phyloP scores from a whole-genome alignment of 2,888 invertebrate species.

The Eucera pruinosa region DNA sequence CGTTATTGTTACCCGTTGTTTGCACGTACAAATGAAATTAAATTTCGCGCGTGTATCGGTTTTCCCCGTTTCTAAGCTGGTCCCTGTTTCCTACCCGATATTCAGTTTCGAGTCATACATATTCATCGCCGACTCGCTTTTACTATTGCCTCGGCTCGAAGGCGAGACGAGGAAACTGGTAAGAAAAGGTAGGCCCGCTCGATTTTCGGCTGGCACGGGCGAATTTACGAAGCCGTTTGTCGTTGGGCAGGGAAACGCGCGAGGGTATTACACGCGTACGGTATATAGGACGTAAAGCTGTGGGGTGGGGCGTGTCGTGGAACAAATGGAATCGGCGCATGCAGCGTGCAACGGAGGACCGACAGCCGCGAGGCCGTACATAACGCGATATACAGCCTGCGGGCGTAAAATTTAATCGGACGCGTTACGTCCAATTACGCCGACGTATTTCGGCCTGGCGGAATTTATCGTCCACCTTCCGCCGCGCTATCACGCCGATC shows the following conservation, averaged over 20 bases:
- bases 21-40: too few relatives aligned
- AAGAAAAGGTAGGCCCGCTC: too few relatives aligned
- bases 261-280: not conserved
- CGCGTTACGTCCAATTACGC: slow-evolving; percentile 67
- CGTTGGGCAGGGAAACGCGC: not conserved
- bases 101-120: not conserved
- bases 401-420: slow-evolving; percentile 68
- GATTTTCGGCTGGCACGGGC: not conserved
- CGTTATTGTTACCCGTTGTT: too few relatives aligned
- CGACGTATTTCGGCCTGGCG: slow-evolving; percentile 48
- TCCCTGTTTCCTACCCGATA: not conserved
- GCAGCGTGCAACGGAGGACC: slow-evolving; percentile 24
- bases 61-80: too few relatives aligned
- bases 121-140: not conserved
- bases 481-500: slow-evolving; percentile 25
- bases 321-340: slow-evolving; percentile 41
- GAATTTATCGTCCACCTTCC: slow-evolving; percentile 40
- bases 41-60: too few relatives aligned
- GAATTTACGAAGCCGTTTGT: slow-evolving; percentile 5
- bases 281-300: slow-evolving; percentile 15
- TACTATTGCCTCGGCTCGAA: not conserved
- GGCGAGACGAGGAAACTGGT: not conserved
- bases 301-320: slow-evolving; percentile 4
- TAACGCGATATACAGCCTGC: slow-evolving; percentile 47
- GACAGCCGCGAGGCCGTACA: slow-evolving; percentile 40